Percentiles rank a stretch among this genome's conserved stretches.
Evolutionary conservation across 1,140 invertebrate species (phyloP).

Genomic region (Trichogramma pretiosum): DNA sequence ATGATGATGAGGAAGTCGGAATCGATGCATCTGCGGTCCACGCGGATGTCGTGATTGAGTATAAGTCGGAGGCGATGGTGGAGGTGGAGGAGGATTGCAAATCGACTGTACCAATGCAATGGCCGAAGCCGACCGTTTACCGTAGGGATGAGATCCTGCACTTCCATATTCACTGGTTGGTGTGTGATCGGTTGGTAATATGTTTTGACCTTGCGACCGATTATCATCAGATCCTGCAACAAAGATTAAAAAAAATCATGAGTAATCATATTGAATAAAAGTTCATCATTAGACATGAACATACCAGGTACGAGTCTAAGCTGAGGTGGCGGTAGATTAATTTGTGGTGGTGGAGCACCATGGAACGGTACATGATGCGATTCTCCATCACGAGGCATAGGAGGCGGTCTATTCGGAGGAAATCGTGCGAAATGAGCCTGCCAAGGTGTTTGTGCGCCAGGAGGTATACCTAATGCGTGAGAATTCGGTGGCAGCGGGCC

Average conservation of each 20-base stretch:
- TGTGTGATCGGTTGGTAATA: constrained; percentile 23
- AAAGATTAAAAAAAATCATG: background rate
- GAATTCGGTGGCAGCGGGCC: constrained; percentile 20
- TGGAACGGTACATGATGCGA: constrained; percentile 13
- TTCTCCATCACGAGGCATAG: constrained; percentile 18
- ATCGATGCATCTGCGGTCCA: background rate
- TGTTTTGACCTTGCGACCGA: constrained; percentile 28
- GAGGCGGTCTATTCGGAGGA: constrained; percentile 35
- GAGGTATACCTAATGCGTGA: constrained; percentile 11
- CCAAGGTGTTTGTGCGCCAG: constrained; percentile 29
- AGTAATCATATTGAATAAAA: no score
- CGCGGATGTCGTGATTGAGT: constrained; percentile 27
- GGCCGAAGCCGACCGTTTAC: no score
- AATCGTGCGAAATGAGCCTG: constrained; percentile 32
- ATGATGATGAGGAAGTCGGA: constrained; percentile 8
- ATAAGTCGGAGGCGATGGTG: constrained; percentile 28
- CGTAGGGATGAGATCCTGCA: no score
- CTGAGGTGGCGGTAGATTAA: constrained; percentile 40
- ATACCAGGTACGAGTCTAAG: constrained; percentile 38
- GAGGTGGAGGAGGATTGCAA: constrained; percentile 35
- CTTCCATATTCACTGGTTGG: no score
- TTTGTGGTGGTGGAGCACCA: constrained; percentile 27
- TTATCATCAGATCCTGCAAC: constrained; percentile 28
- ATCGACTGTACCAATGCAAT: constrained; percentile 36
- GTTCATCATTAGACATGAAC: no score